Evolutionary conservation across 2,888 invertebrate genomes (phyloP).

Genomic region (Tachina grossa): DNA sequence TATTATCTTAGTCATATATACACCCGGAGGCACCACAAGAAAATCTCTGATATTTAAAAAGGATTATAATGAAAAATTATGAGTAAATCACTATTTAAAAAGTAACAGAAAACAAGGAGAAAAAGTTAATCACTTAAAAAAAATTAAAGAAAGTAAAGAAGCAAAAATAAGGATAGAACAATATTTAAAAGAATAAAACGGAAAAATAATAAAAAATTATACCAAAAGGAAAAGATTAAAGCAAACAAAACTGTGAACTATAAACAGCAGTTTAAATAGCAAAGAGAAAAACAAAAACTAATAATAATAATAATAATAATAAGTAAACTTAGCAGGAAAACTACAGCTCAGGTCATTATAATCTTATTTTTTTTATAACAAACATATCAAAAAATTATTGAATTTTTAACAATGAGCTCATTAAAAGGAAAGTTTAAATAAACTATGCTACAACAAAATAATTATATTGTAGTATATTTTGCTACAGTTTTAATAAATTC

Average conservation of each 20-base stretch:
- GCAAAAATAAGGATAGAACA: background rate
- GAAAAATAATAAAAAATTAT: background rate
- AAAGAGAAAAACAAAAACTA: background rate
- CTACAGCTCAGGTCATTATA: background rate
- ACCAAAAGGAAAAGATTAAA: slow-evolving; percentile 21
- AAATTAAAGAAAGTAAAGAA: slow-evolving; percentile 4
- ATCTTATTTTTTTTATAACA: too few relatives aligned
- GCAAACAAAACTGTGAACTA: slow-evolving; percentile 49
- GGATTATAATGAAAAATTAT: slow-evolving; percentile 49
- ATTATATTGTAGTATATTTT: too few relatives aligned
- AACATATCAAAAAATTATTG: too few relatives aligned
- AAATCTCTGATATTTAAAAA: background rate
- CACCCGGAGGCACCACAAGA: background rate
- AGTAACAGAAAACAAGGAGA: slow-evolving; percentile 5
- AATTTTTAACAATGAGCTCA: too few relatives aligned
- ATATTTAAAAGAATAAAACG: background rate
- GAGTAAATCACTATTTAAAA: slow-evolving; percentile 53
- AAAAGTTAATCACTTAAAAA: background rate
- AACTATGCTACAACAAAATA: too few relatives aligned
- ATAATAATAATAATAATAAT: background rate
- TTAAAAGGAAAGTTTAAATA: too few relatives aligned
- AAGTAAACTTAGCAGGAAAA: slow-evolving; percentile 13
- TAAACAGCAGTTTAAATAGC: slow-evolving; percentile 35
- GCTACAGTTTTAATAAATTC: too few relatives aligned
- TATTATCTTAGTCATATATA: slow-evolving; percentile 38